Base-by-base conservation (phyloP, 2,888 invertebrate species). In the Oscheius sp. region DNA sequence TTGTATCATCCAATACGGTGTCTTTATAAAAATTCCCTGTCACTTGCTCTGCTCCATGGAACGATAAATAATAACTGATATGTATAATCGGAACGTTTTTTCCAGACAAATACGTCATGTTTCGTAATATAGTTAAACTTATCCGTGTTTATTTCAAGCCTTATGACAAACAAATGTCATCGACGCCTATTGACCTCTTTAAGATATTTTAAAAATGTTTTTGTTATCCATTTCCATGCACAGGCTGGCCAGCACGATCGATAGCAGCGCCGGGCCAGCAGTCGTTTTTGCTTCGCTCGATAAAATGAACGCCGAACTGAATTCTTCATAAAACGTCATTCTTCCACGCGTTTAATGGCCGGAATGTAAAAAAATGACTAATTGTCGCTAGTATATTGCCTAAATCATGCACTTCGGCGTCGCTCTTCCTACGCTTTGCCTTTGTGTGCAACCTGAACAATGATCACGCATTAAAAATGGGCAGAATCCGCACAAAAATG, bases 181-280 rank as follows among this genome's bases (percentile, higher is more conserved):
- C 36, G 14, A 36, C 8, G 14, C 14, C 50, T 22, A 50, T 50
- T n/a, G n/a, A 24, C 24, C 17, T 26, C 28, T 50, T 9, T 50
- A 26, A 3, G 14, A 50, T 20, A 26, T 4, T 47, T 47, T 22
- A 24, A 20, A 44, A 44, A 28, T 44, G 44, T 59, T 59, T 59
- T 59, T 44, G 59, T 59, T 59, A 59, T 59, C 59, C 28, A 59
- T 26, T 59, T 59, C n/a, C n/a, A 44, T 59, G 59, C 59, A 59
- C 59, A 59, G 59, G 59, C 59, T 44, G 41, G 59, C n/a, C 44
- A 44, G 44, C 59, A 59, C 59, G 26, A 59, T 59, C 59, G 26
- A 59, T 59, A 28, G 57, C 57, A 57, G 59, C 59, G 59, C 59
- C 41, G 26, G 59, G 28, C n/a, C 59, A 59, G 59, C 59, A 59